Evolutionary conservation across 2,797 vertebrate species (phyloP).

Genomic region (Pipistrellus nathusii): DNA sequence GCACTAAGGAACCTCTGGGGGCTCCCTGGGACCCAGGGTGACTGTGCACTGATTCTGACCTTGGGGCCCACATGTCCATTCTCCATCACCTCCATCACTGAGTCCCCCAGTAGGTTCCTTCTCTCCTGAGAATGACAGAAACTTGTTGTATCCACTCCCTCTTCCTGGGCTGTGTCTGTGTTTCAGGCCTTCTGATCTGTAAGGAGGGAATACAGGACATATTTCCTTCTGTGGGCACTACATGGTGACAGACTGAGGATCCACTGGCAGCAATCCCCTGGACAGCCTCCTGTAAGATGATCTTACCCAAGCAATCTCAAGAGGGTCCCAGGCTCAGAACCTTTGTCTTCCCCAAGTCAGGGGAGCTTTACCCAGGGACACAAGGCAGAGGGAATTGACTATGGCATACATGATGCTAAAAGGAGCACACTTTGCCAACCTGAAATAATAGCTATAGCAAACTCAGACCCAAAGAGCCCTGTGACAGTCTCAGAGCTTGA

Average conservation of each 20-base stretch:
- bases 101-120: conserved; percentile 78
- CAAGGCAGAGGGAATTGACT: conserved; percentile 55
- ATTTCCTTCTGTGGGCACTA: background rate
- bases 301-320: background rate
- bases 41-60: conserved; percentile 84
- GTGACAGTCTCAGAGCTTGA: background rate
- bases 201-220: background rate
- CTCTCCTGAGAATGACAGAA: conserved; percentile 79
- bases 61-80: conserved; percentile 80
- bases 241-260: background rate
- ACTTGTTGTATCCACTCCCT: conserved; percentile 79
- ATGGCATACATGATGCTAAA: conserved; percentile 65
- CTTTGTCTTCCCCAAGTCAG: background rate
- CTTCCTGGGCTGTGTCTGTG: conserved; percentile 70
- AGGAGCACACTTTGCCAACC: conserved; percentile 76
- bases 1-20: background rate
- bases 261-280: background rate
- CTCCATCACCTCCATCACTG: conserved; percentile 82
- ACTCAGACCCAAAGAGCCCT: background rate
- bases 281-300: background rate
- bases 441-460: conserved; percentile 70
- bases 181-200: background rate
- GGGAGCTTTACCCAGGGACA: conserved; percentile 55
- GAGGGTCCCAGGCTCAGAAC: background rate
- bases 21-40: conserved; percentile 68